phyloP scores from a whole-genome alignment of 2,888 invertebrate genomes.

The Drosophila melanocephala region DNA sequence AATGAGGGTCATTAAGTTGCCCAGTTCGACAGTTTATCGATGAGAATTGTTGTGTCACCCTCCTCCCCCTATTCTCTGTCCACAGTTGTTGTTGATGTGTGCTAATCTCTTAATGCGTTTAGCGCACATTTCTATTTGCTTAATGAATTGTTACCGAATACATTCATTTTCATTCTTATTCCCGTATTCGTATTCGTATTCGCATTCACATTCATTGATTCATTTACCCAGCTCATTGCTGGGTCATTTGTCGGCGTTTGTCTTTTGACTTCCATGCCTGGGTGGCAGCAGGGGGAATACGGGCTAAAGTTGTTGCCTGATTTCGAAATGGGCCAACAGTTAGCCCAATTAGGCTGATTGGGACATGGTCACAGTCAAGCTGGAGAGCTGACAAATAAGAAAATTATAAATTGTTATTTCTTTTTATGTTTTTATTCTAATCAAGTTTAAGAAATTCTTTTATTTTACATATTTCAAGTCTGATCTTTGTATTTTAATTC shows the following conservation, averaged over 20 bases:
- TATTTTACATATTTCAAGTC: neutral
- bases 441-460: neutral
- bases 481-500: no score
- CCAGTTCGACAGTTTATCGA: conserved; percentile 68
- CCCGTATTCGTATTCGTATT: conserved; percentile 31
- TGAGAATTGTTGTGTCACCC: conserved; percentile 43
- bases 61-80: neutral
- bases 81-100: conserved; percentile 69
- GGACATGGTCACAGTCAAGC: conserved; percentile 60
- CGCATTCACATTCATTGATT: conserved; percentile 61
- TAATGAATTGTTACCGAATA: conserved; percentile 81
- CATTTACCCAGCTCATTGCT: conserved; percentile 70
- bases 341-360: conserved; percentile 70
- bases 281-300: neutral
- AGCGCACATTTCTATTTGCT: conserved; percentile 81
- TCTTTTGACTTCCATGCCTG: conserved; percentile 64
- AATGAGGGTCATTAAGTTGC: conserved; percentile 78
- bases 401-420: neutral
- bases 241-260: conserved; percentile 78
- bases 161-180: conserved; percentile 64
- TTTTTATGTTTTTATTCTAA: neutral
- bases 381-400: neutral
- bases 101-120: conserved; percentile 85
- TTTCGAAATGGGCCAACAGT: conserved; percentile 55
- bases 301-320: conserved; percentile 25